These are phyloP conservation scores for Byasa hedistus DNA, from an alignment of 2,888 invertebrate genomes.

Conservation along the genomic window DNA sequence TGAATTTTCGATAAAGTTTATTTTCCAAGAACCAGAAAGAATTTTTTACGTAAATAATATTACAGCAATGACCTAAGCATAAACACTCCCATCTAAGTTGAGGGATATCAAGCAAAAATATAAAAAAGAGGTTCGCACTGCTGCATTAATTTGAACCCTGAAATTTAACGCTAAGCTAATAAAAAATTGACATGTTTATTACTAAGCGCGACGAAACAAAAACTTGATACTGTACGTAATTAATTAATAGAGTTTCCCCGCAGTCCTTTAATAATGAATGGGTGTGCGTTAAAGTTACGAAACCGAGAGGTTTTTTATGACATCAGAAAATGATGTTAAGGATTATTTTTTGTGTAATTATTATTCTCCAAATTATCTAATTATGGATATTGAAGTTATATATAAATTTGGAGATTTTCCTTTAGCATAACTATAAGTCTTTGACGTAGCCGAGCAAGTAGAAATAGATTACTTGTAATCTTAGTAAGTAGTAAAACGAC, in stretches of 20 bases:
- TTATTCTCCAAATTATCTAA: background rate
- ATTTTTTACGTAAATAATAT: no score
- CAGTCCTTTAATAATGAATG: background rate
- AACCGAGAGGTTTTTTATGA: background rate
- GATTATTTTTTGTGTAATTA: background rate
- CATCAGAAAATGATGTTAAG: background rate
- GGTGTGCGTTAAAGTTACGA: background rate
- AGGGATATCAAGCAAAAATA: constrained; percentile 9
- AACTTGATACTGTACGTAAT: constrained; percentile 5
- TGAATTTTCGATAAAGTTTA: no score
- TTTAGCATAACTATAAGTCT: no score
- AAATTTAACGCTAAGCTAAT: constrained; percentile 7
- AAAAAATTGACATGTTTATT: constrained; percentile 14
- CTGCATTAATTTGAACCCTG: background rate
- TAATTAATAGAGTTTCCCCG: constrained; percentile 13
- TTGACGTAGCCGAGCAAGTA: no score
- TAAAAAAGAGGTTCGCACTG: background rate
- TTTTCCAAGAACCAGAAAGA: no score
- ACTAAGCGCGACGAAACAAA: constrained; percentile 3
- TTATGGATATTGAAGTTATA: no score
- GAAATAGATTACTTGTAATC: no score
- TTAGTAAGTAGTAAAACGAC: no score
- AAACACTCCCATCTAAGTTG: constrained; percentile 3
- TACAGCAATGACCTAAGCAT: no score
- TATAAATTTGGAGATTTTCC: no score